Evolutionary conservation across 2,888 invertebrate genomes (phyloP).

Genomic region (Mesorhabditis sp.): DNA sequence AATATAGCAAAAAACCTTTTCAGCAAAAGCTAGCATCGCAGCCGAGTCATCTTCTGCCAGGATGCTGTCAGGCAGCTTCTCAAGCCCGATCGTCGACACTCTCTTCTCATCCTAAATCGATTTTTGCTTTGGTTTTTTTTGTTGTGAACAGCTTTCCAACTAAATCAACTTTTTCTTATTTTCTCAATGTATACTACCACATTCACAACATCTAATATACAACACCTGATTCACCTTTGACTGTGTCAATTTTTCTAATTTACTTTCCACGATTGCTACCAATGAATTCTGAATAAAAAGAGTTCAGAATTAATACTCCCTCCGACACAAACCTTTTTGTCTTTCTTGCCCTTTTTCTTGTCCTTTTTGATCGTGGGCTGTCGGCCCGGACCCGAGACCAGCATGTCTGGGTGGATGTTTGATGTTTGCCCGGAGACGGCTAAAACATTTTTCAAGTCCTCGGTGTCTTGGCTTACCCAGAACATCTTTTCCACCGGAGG

Average conservation of each 20-base stretch:
- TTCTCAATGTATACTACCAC: too few species aligned
- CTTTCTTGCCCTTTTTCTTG: constrained; percentile 44
- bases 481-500: constrained; percentile 34
- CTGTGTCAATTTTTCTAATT: background rate
- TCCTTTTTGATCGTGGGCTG: constrained; percentile 40
- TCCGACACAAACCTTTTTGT: constrained; percentile 8
- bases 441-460: constrained; percentile 13
- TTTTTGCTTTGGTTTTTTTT: too few species aligned
- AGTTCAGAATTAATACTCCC: background rate
- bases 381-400: constrained; percentile 50
- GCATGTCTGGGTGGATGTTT: constrained; percentile 39
- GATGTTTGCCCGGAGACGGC: constrained; percentile 18
- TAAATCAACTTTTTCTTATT: too few species aligned
- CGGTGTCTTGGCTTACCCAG: constrained; percentile 22
- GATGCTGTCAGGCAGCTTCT: constrained; percentile 11
- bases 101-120: background rate
- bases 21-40: constrained; percentile 12
- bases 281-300: background rate
- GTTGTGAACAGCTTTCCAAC: background rate
- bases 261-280: background rate
- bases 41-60: constrained; percentile 11
- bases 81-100: background rate
- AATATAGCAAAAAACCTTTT: constrained; percentile 10
- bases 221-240: too few species aligned
- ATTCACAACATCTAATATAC: too few species aligned